phyloP scores from a whole-genome alignment of 2,113 vertebrate species.

The Pterocles orientalis region DNA sequence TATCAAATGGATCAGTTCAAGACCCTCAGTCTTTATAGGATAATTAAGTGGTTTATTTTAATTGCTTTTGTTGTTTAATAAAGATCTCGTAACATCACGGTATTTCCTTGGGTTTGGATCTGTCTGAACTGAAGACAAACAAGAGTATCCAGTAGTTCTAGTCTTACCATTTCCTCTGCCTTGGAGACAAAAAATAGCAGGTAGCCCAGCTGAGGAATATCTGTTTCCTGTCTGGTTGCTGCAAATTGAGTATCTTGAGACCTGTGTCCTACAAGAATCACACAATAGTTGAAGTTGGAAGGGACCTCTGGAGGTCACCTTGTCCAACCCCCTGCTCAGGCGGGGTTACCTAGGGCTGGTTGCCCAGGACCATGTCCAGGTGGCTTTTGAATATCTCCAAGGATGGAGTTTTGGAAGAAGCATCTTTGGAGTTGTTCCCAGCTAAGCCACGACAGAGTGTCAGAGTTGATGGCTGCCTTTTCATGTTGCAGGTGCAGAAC shows the following conservation, averaged over 20 bases:
- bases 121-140: neutral
- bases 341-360: neutral
- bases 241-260: neutral
- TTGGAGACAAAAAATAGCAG: neutral
- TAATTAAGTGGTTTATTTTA: neutral
- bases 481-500: fast-evolving
- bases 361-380: neutral
- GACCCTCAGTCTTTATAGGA: neutral
- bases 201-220: neutral
- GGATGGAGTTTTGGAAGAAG: neutral
- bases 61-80: neutral
- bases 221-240: neutral
- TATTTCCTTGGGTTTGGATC: neutral
- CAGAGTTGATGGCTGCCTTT: neutral
- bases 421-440: neutral
- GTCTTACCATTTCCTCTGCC: neutral
- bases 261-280: neutral
- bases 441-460: neutral
- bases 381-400: neutral
- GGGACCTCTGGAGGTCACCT: neutral
- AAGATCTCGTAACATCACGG: neutral
- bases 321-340: neutral
- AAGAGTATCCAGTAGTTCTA: neutral
- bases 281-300: neutral
- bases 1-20: neutral